A percentile compares a stretch with the other conserved stretches of the same genome.
These are phyloP conservation scores for Drosophila gunungcola DNA, from an alignment of 1,140 invertebrate genomes.

Conservation along the genomic window DNA sequence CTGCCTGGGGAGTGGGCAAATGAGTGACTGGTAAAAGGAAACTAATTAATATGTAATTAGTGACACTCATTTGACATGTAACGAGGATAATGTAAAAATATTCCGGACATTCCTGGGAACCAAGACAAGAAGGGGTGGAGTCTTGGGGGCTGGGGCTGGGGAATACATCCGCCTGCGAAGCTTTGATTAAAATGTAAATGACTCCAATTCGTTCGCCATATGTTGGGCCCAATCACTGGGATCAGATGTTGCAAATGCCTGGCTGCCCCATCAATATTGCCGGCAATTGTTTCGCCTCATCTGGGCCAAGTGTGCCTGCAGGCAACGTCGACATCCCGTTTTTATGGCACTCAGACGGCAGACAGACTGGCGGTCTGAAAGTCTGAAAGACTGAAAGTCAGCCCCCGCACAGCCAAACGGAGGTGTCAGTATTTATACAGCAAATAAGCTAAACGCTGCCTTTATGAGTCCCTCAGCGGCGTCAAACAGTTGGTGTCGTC, in stretches of 20 bases:
- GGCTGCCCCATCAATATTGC: conserved; percentile 53
- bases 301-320: conserved; percentile 46
- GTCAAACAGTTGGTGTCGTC: conserved; percentile 44
- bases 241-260: conserved; percentile 38
- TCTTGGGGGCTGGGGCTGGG: no score
- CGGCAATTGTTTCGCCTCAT: conserved; percentile 43
- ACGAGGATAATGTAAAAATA: conserved; percentile 49
- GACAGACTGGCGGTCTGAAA: conserved; percentile 25
- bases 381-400: conserved; percentile 28
- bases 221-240: conserved; percentile 42
- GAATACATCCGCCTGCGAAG: neutral
- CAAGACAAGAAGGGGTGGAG: conserved; percentile 8
- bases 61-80: conserved; percentile 66
- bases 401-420: conserved; percentile 28
- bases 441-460: conserved; percentile 80
- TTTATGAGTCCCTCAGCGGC: conserved; percentile 68
- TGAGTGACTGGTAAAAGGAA: conserved; percentile 40
- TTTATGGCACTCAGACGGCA: conserved; percentile 52
- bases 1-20: conserved; percentile 2
- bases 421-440: conserved; percentile 81
- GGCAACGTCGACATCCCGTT: conserved; percentile 52
- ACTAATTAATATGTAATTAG: conserved; percentile 75
- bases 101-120: neutral
- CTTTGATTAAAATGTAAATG: conserved; percentile 49
- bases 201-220: conserved; percentile 42